phyloP scores from a whole-genome alignment of 2,113 vertebrate species.

The Channa argus region DNA sequence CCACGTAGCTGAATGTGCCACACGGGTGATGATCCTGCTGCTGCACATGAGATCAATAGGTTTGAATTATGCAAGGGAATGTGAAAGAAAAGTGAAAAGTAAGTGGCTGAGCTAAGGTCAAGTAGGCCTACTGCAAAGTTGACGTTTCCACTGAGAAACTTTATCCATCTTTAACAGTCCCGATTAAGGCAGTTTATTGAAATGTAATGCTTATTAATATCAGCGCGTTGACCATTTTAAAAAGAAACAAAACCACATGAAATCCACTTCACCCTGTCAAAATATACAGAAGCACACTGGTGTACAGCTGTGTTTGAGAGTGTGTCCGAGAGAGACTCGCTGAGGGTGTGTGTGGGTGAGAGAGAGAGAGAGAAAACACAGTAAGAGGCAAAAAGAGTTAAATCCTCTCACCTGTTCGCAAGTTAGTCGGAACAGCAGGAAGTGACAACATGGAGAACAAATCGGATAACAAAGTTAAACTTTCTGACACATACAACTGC shows the following conservation, averaged over 20 bases:
- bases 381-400: not conserved
- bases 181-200: conserved; percentile 2
- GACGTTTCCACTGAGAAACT: not conserved
- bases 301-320: conserved; percentile 10
- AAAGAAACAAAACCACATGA: not conserved
- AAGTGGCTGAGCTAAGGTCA: conserved; percentile 3
- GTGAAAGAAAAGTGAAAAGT: not conserved
- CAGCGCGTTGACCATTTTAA: not conserved
- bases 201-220: not conserved
- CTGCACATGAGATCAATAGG: not conserved
- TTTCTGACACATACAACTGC: conserved; percentile 50
- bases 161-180: not conserved
- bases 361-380: not conserved
- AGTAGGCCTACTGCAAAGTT: not conserved
- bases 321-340: not conserved
- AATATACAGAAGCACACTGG: conserved; percentile 17
- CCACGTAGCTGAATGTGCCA: not conserved
- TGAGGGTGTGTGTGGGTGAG: not conserved
- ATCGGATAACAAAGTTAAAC: conserved; percentile 18
- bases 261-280: conserved; percentile 11
- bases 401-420: not conserved
- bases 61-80: not conserved
- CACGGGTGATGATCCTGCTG: not conserved
- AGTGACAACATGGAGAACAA: not conserved
- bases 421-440: not conserved